Base-by-base conservation (phyloP, 2,113 vertebrate species). In the Colossoma macropomum region DNA sequence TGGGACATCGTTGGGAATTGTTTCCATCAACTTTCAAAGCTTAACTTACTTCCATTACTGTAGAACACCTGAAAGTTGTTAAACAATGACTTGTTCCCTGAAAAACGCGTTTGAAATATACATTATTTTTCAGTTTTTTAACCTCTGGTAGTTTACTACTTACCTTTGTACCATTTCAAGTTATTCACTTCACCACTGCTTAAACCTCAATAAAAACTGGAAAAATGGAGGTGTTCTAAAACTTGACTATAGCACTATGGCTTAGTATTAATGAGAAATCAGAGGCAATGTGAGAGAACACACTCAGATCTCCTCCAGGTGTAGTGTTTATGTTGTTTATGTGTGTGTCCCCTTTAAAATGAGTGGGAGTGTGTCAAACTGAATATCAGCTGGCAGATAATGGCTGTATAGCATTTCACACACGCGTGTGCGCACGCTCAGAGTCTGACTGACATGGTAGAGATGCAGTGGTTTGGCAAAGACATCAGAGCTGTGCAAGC, bases 361-460 rank as follows among this genome's bases (percentile, higher is more conserved):
- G 79, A 84, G 83, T 70, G 74, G 41, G 63, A 85, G 75, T 59
- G 75, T 85, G 52, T 84, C 23, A 54, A 79, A 59, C 84, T n/a
- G 71, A 83, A 79, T 92, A 91, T 93, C 91, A 88, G 89, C 90
- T 93, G 80, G 84, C 90, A 89, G 88, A 89, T 92, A 93, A 94
- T 92, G 85, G 87, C 88, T 87, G 73, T 89, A 92, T 93, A 91
- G 88, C 90, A 70, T 92, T 93, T 87, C 91, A 88, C 84, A 90
- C 86, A 87, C 88, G n/a, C n/a, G n/a, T n/a, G n/a, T n/a, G n/a
- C n/a, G 7, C 85, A 75, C 32, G 74, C 88, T 84, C 10, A 45
- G n/a, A n/a, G 86, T 87, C 17, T 65, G 27, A 84, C 88, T 69
- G 87, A 89, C 86, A 66, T 82, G 77, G 23, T 87, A 81, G 90